These are phyloP conservation scores for Nothura maculosa DNA, from an alignment of 2,797 vertebrate genomes.

Conservation along the genomic window DNA sequence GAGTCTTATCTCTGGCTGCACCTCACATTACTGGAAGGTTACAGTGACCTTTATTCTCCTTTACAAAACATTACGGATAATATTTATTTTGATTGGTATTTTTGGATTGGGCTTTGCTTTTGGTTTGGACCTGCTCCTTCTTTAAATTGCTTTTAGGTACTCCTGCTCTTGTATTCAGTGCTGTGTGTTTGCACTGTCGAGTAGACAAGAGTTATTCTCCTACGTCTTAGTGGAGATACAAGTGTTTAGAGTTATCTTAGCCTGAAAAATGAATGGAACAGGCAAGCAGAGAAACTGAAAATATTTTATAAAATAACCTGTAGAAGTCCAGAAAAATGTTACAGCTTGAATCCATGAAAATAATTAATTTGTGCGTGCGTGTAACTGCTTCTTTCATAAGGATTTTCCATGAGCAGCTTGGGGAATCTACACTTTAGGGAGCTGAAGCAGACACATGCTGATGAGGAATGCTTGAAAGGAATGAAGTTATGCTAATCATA, in stretches of 20 bases:
- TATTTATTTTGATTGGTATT: neutral
- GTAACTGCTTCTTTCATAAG: neutral
- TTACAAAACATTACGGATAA: slow-evolving; percentile 35
- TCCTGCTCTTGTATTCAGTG: neutral
- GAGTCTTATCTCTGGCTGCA: slow-evolving; percentile 45
- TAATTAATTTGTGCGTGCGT: neutral
- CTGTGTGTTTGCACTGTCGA: neutral
- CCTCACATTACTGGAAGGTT: neutral
- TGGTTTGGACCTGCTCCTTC: neutral
- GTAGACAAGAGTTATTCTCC: neutral
- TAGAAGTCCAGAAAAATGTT: neutral
- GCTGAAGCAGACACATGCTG: neutral
- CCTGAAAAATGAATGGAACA: neutral
- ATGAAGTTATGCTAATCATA: slow-evolving; percentile 45
- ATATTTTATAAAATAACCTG: neutral
- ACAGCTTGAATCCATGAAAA: neutral
- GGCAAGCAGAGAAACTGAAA: neutral
- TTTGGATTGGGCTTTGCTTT: slow-evolving; percentile 5
- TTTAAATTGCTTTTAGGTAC: neutral
- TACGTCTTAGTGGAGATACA: neutral
- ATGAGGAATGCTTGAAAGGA: slow-evolving; percentile 14
- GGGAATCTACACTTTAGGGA: slow-evolving; percentile 1
- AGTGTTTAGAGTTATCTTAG: neutral
- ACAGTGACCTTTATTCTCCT: slow-evolving; percentile 1
- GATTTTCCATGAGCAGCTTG: slow-evolving; percentile 20